Base-by-base conservation (phyloP, 2,113 vertebrate genomes). In the Pantherophis guttatus region DNA sequence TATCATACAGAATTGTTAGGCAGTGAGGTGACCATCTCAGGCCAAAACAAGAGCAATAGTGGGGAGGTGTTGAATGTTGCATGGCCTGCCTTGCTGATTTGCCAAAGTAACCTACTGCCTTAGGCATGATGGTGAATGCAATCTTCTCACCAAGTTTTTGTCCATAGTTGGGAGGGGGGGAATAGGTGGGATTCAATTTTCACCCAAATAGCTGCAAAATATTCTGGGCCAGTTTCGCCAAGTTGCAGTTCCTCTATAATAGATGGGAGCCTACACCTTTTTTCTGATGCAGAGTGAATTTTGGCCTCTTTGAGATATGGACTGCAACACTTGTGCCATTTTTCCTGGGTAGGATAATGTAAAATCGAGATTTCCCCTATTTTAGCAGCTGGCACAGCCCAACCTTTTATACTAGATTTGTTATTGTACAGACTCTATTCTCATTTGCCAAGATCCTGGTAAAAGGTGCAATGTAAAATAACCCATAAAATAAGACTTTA, bases 401-500 rank as follows among this genome's bases (percentile, higher is more conserved):
- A 10, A 19, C 19, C 2, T 1, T 57, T 33, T 8, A 15, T n/a
- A 15, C 2, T 87, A 29, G 6, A 11, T 65, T 62, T 44, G 7
- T 5, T 59, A 58, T 58, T 94, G 92, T 55, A 53, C 8, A 39
- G 1, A 33, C 91, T 65, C 13, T 87, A 19, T 58, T 50, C 65
- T 39, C 87, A 15, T 89, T 29, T 65, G 50, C 48, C 48, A 50
- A 50, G 3, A 8, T 48, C 91, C 65, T 23, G 90, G 59, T 54
- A 57, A 62, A 90, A 17, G 50, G 11, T 55, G 24, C 12, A 65
- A 21, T 75, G n/a, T 89, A 87, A 89, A 91, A 96, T 97, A 98
- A 98, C 98, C 98, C 98, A 98, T 98, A 98, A 99, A 98, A 98
- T 99, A 99, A 98, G 97, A 97, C 98, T 99, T 99, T 99, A 99